Evolutionary conservation across 2,797 vertebrate genomes (phyloP), one percentile per base, ranked within the genome.

Genomic region (Enteromius thamalakanensis): DNA sequence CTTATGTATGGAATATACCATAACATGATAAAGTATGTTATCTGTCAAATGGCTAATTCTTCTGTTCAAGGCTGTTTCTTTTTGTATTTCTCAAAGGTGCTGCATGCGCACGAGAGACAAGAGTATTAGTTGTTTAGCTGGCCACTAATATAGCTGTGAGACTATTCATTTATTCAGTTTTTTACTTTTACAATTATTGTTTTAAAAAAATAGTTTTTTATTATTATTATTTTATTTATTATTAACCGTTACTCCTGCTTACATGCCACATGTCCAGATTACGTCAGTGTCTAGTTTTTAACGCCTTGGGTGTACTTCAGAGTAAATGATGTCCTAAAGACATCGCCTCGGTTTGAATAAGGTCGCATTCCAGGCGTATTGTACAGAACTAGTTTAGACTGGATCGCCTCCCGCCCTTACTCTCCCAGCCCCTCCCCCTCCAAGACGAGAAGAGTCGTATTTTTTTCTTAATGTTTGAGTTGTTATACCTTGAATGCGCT

Each of bases 331-430:
- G 68, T 19, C 40, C 19, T 15, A 40, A 72, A 62, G 17, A 47
- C 76, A 45, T 53, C 60, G 34, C 12, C 75, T 77, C 11, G 17
- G 34, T 82, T 32, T 84, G n/a, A 85, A 85, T 68, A 86, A 79
- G 51, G 40, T 82, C 81, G 29, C 80, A 81, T 84, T 79, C 65
- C 71, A 79, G 62, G 58, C 51, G 69, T 85, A 83, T 87, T 88
- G 84, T 74, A 89, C 88, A 87, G 86, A 93, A 94, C 94, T 92
- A 94, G 93, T 94, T 93, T 89, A 89, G 92, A 94, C 93, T 91
- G 93, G 94, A 92, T 94, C 87, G 71, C 85, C 90, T 89, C 75
- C 70, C 42, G 32, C 64, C 76, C 70, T 80, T 58, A 42, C 23
- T 87, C 85, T 84, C 87, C 91, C 80, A 82, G 65, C 87, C 87